Evolutionary conservation across 1,140 invertebrate genomes (phyloP).

Genomic region (Lordiphosa stackelbergi): DNA sequence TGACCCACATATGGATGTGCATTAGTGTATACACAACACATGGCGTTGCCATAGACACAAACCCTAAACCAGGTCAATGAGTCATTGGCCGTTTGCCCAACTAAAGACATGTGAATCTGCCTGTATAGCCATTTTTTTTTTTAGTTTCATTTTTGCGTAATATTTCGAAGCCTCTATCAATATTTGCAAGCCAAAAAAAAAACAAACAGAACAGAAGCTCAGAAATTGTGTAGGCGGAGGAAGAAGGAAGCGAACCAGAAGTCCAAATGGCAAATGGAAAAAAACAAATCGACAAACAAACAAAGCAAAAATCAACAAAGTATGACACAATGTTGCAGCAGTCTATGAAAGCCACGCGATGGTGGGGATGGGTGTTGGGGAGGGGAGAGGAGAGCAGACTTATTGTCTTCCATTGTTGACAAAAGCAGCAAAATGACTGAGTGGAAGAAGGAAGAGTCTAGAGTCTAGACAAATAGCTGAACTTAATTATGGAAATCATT

Average conservation of each 20-base stretch:
- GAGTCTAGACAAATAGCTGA: too few species aligned
- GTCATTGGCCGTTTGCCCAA: conserved; percentile 52
- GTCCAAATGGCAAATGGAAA: conserved; percentile 30
- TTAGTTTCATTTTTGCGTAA: conserved; percentile 44
- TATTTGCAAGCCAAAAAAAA: conserved; percentile 56
- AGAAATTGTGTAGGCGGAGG: neutral
- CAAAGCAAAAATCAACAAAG: conserved; percentile 63
- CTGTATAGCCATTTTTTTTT: conserved; percentile 29
- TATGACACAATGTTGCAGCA: conserved; percentile 69
- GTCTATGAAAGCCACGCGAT: neutral
- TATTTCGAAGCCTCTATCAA: conserved; percentile 74
- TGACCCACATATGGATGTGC: conserved; percentile 52
- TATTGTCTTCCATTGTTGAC: neutral
- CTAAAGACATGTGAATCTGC: conserved; percentile 27
- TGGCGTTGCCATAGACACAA: conserved; percentile 10
- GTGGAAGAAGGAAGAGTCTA: too few species aligned
- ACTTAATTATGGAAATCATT: too few species aligned
- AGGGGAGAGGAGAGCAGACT: neutral
- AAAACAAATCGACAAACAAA: conserved; percentile 61
- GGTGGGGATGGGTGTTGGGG: conserved; percentile 2
- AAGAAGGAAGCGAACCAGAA: conserved; percentile 4
- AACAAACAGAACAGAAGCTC: conserved; percentile 16
- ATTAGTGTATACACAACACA: neutral
- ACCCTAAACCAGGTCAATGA: conserved; percentile 62
- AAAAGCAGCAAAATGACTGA: too few species aligned